These are phyloP conservation scores for Mimas tiliae DNA, from an alignment of 2,888 invertebrate species.

Conservation along the genomic window DNA sequence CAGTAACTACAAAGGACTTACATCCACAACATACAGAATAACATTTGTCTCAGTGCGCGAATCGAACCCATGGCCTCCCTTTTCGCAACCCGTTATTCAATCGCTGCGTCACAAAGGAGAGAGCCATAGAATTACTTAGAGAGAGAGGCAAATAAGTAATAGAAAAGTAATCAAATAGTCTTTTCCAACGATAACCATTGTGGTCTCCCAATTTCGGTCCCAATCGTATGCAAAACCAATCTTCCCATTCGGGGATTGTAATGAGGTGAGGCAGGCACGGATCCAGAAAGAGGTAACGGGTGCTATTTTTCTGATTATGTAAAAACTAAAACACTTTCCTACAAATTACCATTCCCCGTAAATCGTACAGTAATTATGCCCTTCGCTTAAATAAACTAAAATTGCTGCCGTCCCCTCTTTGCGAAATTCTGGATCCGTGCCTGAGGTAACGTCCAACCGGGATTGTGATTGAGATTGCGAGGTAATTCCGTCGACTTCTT, in stretches of 20 bases:
- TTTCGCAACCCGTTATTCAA: too few relatives aligned
- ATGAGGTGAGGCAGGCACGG: not conserved
- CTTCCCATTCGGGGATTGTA: conserved; percentile 12
- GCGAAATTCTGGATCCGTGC: not conserved
- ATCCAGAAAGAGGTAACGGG: not conserved
- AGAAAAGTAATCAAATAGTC: not conserved
- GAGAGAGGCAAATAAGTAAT: not conserved
- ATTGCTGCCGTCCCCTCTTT: not conserved
- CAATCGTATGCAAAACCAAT: conserved; percentile 18
- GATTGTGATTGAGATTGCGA: conserved; percentile 11
- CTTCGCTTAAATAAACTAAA: not conserved
- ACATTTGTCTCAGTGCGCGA: too few relatives aligned
- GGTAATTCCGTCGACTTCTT: conserved; percentile 27
- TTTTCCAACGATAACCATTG: not conserved
- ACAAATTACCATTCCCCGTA: not conserved
- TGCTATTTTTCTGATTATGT: not conserved
- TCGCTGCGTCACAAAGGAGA: too few relatives aligned
- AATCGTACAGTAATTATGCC: not conserved
- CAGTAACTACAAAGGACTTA: too few relatives aligned
- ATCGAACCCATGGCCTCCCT: too few relatives aligned
- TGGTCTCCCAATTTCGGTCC: not conserved
- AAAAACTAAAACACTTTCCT: not conserved
- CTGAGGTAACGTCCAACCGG: not conserved
- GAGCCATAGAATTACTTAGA: too few relatives aligned
- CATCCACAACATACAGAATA: too few relatives aligned